These are phyloP conservation scores for Drosophila nigrodunni DNA, from an alignment of 1,140 invertebrate species.

Conservation along the genomic window DNA sequence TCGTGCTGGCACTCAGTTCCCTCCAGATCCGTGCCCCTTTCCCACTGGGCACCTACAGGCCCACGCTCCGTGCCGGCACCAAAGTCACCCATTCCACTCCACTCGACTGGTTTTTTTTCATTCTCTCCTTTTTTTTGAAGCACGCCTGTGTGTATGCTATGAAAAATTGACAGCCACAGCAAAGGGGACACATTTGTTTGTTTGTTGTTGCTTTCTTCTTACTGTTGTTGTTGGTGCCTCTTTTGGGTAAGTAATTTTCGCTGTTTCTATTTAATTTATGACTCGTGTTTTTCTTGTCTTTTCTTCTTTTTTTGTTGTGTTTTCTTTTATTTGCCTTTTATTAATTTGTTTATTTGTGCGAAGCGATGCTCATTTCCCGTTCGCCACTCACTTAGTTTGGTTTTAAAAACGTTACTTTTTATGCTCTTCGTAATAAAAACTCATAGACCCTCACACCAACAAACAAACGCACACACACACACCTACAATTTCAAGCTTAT, in stretches of 20 bases:
- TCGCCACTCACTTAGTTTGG: slow-evolving; percentile 47
- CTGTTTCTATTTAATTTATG: slow-evolving; percentile 82
- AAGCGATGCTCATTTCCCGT: slow-evolving; percentile 50
- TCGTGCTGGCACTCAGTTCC: slow-evolving; percentile 72
- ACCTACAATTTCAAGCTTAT: slow-evolving; percentile 15
- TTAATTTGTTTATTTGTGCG: slow-evolving; percentile 80
- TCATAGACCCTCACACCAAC: slow-evolving; percentile 41
- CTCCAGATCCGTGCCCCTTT: neutral
- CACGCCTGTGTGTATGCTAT: slow-evolving; percentile 78
- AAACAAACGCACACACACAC: slow-evolving; percentile 18
- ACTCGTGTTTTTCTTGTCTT: slow-evolving; percentile 71
- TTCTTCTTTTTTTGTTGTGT: slow-evolving; percentile 43
- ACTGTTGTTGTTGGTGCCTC: slow-evolving; percentile 25
- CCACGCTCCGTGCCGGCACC: slow-evolving; percentile 7
- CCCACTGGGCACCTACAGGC: neutral
- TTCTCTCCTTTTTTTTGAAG: slow-evolving; percentile 29
- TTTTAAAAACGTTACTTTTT: slow-evolving; percentile 60
- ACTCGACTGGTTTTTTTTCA: too few species aligned
- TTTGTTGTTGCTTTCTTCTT: too few species aligned
- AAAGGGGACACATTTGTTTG: slow-evolving; percentile 66
- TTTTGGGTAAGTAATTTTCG: slow-evolving; percentile 79
- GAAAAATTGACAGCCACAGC: slow-evolving; percentile 77
- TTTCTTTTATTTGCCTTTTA: slow-evolving; percentile 74
- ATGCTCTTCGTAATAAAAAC: slow-evolving; percentile 67
- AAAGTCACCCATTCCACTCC: slow-evolving; percentile 18